A percentile compares a stretch with the other conserved stretches of the same genome.
Conservation (phyloP, 53 echinoderm and acorn worm genomes). For the Pentamera pediparva region DNA sequence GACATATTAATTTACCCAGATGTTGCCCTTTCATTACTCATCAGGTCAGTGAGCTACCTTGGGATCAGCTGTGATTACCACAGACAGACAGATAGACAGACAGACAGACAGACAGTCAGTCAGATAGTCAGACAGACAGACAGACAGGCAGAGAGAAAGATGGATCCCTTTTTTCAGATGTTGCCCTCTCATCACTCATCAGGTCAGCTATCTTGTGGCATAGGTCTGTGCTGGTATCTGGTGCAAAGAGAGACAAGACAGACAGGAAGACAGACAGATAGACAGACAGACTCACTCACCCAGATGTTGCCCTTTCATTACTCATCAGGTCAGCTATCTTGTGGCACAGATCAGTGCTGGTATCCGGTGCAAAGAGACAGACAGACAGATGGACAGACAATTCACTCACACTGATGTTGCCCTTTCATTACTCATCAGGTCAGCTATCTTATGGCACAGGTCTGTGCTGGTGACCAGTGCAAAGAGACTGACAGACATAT, state of each 20-base stretch:
- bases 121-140: no score
- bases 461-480: conserved; percentile 60
- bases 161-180: no score
- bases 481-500: conserved; percentile 82
- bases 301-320: conserved; percentile 34
- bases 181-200: conserved; percentile 46
- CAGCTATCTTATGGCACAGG: conserved; percentile 65
- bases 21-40: no score
- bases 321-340: conserved; percentile 69
- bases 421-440: conserved; percentile 47
- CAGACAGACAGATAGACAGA: no score
- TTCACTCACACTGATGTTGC: no score
- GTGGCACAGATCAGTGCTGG: conserved; percentile 67
- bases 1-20: no score
- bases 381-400: no score
- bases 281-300: conserved; percentile 20
- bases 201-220: conserved; percentile 67
- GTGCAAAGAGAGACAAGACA: conserved; percentile 73
- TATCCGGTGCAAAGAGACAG: conserved; percentile 82
- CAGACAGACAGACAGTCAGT: no score
- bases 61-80: no score
- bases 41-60: no score
- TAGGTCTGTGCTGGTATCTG: conserved; percentile 57
- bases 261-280: no score
- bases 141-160: no score